Conservation (phyloP, 2,113 vertebrate species). For the Hippolais icterina region DNA sequence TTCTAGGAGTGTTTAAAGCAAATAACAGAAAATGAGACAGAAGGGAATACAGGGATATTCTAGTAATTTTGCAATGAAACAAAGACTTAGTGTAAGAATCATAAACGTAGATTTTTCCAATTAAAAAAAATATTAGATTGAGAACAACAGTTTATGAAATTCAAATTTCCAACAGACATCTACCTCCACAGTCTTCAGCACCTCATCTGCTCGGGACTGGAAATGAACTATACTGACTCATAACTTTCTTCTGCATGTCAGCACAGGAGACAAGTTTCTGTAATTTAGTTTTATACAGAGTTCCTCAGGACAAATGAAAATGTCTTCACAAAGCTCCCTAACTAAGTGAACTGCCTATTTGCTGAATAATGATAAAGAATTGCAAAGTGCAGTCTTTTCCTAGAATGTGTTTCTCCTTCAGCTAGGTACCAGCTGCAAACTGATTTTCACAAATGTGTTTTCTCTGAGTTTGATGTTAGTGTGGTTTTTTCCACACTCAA, state of each 20-base stretch:
- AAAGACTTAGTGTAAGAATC: neutral
- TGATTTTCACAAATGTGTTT: neutral
- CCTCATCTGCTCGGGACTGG: neutral
- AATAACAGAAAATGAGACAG: neutral
- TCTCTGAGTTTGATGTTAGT: neutral
- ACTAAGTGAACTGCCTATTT: neutral
- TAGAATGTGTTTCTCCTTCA: neutral
- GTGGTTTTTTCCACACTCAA: neutral
- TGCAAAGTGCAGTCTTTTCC: neutral
- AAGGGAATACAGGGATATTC: neutral
- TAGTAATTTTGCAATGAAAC: neutral
- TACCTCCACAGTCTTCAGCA: neutral
- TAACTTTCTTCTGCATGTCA: neutral
- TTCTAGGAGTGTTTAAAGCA: neutral
- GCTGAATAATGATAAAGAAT: neutral
- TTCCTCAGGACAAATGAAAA: neutral
- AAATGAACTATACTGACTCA: neutral
- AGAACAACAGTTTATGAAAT: neutral
- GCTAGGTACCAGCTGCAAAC: neutral
- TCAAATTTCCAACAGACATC: neutral
- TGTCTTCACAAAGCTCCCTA: neutral
- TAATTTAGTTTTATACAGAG: neutral
- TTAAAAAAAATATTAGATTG: neutral
- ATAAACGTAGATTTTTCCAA: neutral
- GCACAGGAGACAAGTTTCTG: neutral